phyloP scores from a whole-genome alignment of 1,140 invertebrate genomes.

The Papilio machaon region DNA sequence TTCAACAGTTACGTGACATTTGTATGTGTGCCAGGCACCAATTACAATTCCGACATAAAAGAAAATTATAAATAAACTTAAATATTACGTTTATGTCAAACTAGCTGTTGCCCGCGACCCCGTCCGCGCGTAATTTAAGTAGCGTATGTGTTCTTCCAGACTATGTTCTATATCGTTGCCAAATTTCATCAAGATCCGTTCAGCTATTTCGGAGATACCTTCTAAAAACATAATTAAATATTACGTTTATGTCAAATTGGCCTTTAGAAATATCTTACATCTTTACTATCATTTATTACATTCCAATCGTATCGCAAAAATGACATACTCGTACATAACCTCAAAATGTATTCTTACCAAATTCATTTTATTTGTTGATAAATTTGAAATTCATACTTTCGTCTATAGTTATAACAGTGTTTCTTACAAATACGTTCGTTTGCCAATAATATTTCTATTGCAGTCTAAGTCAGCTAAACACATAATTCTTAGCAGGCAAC shows the following conservation, averaged over 20 bases:
- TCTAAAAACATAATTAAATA: not conserved
- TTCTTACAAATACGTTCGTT: conserved; percentile 6
- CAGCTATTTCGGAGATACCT: not conserved
- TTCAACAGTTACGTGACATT: conserved; percentile 17
- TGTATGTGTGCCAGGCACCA: not conserved
- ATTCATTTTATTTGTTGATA: not conserved
- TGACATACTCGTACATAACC: not conserved
- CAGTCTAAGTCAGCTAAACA: conserved; percentile 10
- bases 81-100: not conserved
- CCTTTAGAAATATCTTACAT: not conserved
- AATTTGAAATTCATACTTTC: not conserved
- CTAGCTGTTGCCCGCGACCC: not conserved
- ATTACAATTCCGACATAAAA: not conserved
- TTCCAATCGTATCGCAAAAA: not conserved
- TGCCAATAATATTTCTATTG: conserved; percentile 14
- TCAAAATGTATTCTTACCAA: not conserved
- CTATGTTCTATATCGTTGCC: too few relatives aligned
- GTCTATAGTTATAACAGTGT: not conserved
- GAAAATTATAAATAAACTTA: too few relatives aligned
- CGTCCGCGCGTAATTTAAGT: too few relatives aligned
- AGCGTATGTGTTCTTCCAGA: too few relatives aligned
- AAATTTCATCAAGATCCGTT: too few relatives aligned
- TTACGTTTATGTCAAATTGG: not conserved
- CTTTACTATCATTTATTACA: not conserved
- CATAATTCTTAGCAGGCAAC: conserved; percentile 4